phyloP scores from a whole-genome alignment of 2,888 invertebrate species.

The Eumerus sabulonum region DNA sequence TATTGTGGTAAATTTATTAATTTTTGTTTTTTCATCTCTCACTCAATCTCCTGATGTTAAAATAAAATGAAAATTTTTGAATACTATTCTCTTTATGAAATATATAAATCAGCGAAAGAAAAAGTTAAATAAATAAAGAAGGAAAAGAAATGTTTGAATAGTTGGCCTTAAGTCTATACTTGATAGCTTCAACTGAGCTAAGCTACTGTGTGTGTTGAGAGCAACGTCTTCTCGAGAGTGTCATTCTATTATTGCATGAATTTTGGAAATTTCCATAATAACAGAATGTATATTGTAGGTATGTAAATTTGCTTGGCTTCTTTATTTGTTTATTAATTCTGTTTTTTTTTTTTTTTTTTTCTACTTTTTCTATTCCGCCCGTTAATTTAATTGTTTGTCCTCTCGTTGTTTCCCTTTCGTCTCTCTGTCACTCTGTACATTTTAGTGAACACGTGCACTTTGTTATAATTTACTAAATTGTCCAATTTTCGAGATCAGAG shows the following conservation, averaged over 20 bases:
- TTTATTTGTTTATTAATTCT: conserved; percentile 11
- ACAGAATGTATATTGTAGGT: conserved; percentile 60
- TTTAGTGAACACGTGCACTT: no score
- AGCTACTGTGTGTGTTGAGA: conserved; percentile 25
- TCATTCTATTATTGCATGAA: conserved; percentile 47
- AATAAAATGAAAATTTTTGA: conserved; percentile 20
- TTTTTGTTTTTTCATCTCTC: conserved; percentile 14
- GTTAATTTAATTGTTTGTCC: conserved; percentile 8
- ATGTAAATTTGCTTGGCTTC: conserved; percentile 50
- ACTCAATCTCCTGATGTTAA: conserved; percentile 17
- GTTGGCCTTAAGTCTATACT: not conserved
- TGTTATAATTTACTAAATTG: no score
- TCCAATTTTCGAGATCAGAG: no score
- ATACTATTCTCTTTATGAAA: no score
- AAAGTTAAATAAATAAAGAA: conserved; percentile 4
- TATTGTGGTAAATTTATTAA: conserved; percentile 61
- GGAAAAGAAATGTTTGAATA: conserved; percentile 17
- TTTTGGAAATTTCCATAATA: conserved; percentile 51
- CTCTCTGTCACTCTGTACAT: not conserved
- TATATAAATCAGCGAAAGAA: no score
- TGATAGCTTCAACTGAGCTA: not conserved
- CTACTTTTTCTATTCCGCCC: no score
- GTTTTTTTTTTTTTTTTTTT: conserved; percentile 13
- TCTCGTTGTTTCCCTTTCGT: conserved; percentile 7
- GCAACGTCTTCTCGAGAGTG: conserved; percentile 35